Conservation (phyloP, 2,113 vertebrate genomes). For the Cyprinodon variegatus region DNA sequence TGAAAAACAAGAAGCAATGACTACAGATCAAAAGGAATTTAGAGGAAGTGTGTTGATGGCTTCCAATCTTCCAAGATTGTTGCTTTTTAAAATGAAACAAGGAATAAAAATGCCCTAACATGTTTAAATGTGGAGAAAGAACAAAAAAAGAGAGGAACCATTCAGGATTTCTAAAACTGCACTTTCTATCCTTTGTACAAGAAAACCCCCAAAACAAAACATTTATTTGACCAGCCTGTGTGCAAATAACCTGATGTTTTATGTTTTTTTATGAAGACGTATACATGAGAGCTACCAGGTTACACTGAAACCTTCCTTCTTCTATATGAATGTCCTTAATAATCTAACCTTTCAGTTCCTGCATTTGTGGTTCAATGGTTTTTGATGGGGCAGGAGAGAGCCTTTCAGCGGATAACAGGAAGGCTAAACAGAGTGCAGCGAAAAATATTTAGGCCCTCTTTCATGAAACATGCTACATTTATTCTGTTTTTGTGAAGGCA, state of each 20-base stretch:
- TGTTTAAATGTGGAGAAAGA: too few species aligned
- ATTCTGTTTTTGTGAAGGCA: neutral
- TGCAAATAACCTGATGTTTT: too few species aligned
- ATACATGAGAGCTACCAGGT: neutral
- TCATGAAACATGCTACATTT: neutral
- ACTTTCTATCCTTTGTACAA: neutral
- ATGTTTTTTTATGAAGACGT: too few species aligned
- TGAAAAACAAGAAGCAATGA: neutral
- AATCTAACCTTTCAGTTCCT: neutral
- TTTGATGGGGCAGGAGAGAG: neutral
- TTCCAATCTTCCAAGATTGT: neutral
- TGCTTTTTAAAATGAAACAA: too few species aligned
- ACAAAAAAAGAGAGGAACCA: neutral
- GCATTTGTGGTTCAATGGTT: too few species aligned
- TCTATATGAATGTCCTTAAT: neutral
- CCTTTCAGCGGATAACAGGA: neutral
- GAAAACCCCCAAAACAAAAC: too few species aligned
- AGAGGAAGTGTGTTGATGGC: neutral
- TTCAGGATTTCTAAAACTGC: neutral
- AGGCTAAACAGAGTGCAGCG: neutral
- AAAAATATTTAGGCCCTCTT: neutral
- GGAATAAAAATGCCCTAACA: too few species aligned
- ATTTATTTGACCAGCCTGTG: too few species aligned
- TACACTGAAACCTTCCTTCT: neutral
- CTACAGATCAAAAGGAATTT: neutral